Conservation (phyloP, 2,113 vertebrate genomes). For the Todiramphus saurophagus region DNA sequence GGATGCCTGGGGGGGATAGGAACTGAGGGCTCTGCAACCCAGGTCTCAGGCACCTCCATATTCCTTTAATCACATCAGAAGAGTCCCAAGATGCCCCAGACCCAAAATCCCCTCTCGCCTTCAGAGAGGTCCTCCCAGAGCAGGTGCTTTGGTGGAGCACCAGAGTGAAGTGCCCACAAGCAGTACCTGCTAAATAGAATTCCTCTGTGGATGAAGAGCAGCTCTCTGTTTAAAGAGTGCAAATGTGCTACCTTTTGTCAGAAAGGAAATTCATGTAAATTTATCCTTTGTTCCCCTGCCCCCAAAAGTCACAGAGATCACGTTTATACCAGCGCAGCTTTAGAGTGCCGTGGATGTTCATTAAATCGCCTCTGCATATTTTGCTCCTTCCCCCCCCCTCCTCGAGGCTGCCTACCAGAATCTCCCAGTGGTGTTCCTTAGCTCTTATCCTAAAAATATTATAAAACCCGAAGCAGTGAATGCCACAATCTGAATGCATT, state of each 20-base stretch:
- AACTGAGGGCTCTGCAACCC: background rate
- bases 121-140: background rate
- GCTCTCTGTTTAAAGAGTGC: background rate
- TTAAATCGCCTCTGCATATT: conserved; percentile 56
- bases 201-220: background rate
- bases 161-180: fast-evolving
- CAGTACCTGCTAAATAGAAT: fast-evolving
- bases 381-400: background rate
- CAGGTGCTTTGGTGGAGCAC: background rate
- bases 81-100: background rate
- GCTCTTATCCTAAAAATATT: conserved; percentile 52
- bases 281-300: background rate
- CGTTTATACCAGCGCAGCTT: background rate
- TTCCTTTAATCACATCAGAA: fast-evolving
- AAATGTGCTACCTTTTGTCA: background rate
- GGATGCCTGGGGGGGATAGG: fast-evolving
- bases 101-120: fast-evolving
- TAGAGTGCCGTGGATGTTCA: conserved; percentile 19
- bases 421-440: conserved; percentile 50
- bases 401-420: conserved; percentile 29
- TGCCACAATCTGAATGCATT: conserved; percentile 58
- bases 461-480: background rate
- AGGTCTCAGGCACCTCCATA: fast-evolving
- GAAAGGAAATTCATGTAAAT: background rate
- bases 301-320: background rate